phyloP scores from a whole-genome alignment of 2,888 invertebrate genomes.

The Perizoma flavofasciatum region DNA sequence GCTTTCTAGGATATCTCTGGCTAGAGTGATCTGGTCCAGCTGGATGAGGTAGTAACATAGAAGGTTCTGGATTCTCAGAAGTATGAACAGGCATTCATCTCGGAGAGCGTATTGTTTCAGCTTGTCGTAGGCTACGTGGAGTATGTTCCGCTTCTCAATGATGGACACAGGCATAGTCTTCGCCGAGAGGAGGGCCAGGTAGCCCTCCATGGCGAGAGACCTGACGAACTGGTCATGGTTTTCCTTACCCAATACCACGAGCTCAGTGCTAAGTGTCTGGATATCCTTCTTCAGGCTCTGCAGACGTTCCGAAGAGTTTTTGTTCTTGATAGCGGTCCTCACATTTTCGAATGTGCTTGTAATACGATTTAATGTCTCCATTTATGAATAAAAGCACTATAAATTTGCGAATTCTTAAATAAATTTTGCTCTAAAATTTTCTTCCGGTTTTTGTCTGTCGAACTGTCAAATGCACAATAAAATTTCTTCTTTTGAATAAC shows the following conservation, averaged over 20 bases:
- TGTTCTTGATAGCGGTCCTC: conserved; percentile 60
- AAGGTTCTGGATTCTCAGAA: conserved; percentile 83
- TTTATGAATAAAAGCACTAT: conserved; percentile 35
- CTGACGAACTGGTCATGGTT: conserved; percentile 65
- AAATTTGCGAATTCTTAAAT: conserved; percentile 30
- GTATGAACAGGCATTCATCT: conserved; percentile 77
- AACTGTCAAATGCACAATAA: conserved; percentile 16
- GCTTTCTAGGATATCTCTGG: conserved; percentile 77
- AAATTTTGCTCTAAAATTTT: conserved; percentile 8
- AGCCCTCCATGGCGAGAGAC: conserved; percentile 74
- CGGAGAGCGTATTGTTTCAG: conserved; percentile 60
- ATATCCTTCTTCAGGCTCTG: conserved; percentile 65
- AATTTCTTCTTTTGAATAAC: conserved; percentile 18
- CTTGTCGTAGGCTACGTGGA: conserved; percentile 64
- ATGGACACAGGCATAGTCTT: conserved; percentile 67
- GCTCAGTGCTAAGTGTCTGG: conserved; percentile 59
- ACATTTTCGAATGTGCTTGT: conserved; percentile 65
- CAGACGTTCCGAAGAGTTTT: conserved; percentile 59
- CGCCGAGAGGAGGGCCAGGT: conserved; percentile 65
- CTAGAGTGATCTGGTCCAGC: conserved; percentile 71
- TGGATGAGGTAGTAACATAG: conserved; percentile 83
- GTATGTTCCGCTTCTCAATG: conserved; percentile 64
- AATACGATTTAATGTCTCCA: conserved; percentile 67
- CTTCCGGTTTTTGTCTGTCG: conserved; percentile 16
- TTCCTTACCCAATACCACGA: conserved; percentile 65